These are phyloP conservation scores for Huso huso DNA, from an alignment of 2,797 vertebrate genomes.

Conservation along the genomic window DNA sequence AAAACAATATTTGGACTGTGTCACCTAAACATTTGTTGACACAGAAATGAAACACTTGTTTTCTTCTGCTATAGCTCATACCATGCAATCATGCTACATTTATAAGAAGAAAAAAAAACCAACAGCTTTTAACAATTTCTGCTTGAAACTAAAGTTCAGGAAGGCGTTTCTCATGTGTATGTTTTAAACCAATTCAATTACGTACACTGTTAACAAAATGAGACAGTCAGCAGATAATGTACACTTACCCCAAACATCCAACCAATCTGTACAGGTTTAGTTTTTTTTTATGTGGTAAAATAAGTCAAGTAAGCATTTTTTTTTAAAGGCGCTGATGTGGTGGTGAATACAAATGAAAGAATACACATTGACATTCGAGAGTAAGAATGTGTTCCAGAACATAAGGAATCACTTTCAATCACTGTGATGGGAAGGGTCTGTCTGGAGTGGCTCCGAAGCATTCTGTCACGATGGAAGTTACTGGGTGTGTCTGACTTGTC, in stretches of 20 bases:
- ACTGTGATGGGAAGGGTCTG: neutral
- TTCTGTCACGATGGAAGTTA: conserved; percentile 23
- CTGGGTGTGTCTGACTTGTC: conserved; percentile 39
- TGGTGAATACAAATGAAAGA: neutral
- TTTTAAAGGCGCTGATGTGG: too few species aligned
- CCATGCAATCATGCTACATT: conserved; percentile 51
- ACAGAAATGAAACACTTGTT: conserved; percentile 21
- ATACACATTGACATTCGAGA: conserved; percentile 24
- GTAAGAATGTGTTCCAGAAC: conserved; percentile 16
- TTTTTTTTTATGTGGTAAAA: too few species aligned
- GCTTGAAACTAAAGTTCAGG: too few species aligned
- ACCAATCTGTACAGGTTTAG: too few species aligned
- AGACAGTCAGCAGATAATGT: too few species aligned
- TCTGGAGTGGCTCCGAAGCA: conserved; percentile 9
- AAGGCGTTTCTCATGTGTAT: too few species aligned
- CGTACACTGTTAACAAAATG: too few species aligned
- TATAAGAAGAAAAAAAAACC: conserved; percentile 24
- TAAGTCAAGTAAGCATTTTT: too few species aligned
- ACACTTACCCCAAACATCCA: too few species aligned
- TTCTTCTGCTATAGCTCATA: conserved; percentile 27
- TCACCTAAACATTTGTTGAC: conserved; percentile 18
- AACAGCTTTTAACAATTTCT: too few species aligned
- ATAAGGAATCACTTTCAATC: conserved; percentile 14
- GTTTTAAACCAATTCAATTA: too few species aligned
- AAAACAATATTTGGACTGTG: conserved; percentile 14